Conservation (phyloP, 1,140 invertebrate genomes). For the Sitobion miscanthi region DNA sequence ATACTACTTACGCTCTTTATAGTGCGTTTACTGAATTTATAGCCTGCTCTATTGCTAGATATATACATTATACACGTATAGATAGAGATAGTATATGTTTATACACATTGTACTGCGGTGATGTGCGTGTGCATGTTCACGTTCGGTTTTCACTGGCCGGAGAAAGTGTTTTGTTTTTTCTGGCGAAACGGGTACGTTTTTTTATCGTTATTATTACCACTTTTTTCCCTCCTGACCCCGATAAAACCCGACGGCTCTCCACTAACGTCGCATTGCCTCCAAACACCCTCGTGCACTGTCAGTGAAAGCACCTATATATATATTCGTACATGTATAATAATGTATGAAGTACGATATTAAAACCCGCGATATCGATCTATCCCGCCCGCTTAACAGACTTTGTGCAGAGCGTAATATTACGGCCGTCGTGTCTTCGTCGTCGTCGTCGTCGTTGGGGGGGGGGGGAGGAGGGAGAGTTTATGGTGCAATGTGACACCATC, state of each 20-base stretch:
- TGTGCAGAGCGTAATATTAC: not conserved
- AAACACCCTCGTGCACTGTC: constrained; percentile 4
- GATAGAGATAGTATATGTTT: not conserved
- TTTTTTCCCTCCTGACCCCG: constrained; percentile 38
- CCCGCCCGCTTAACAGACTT: not conserved
- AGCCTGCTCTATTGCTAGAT: not conserved
- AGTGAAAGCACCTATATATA: not conserved
- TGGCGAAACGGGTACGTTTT: not conserved
- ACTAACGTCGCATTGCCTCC: not conserved
- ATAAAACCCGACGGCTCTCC: not conserved
- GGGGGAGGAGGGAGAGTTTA: not conserved
- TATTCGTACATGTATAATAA: not conserved
- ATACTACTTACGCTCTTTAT: not conserved
- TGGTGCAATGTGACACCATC: not conserved
- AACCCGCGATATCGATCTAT: not conserved
- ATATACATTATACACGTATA: not conserved
- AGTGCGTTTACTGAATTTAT: constrained; percentile 3
- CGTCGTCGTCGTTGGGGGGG: not conserved
- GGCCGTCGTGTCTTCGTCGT: not conserved
- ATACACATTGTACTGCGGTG: not conserved
- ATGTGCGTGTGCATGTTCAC: not conserved
- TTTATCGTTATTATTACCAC: not conserved
- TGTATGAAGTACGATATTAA: constrained; percentile 4
- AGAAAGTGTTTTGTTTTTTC: constrained; percentile 48
- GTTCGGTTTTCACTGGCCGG: constrained; percentile 46